These are phyloP conservation scores for Cantharis rufa DNA, from an alignment of 2,888 invertebrate genomes.

Conservation along the genomic window DNA sequence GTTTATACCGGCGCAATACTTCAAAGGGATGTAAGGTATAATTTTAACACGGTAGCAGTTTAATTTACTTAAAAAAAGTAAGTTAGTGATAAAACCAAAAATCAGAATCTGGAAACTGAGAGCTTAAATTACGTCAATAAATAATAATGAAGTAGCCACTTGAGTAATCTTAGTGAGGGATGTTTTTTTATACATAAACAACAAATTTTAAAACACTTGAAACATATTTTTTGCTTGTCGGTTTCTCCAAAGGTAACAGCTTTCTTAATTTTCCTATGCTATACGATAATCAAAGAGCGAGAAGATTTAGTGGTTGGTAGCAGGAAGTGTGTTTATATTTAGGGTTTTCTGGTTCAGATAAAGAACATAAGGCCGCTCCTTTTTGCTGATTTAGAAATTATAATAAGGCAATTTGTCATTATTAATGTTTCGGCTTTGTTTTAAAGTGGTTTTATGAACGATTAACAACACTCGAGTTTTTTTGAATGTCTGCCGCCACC, in stretches of 20 bases:
- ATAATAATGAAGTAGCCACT: not conserved
- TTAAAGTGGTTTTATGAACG: not conserved
- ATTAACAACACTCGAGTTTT: not conserved
- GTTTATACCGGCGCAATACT: constrained; percentile 45
- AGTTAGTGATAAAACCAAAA: not conserved
- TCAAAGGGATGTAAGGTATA: constrained; percentile 47
- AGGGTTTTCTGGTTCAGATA: constrained; percentile 39
- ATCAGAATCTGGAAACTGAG: not conserved
- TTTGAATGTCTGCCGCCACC: not conserved
- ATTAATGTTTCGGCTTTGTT: constrained; percentile 42
- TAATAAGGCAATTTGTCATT: constrained; percentile 54
- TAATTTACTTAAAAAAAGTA: constrained; percentile 4
- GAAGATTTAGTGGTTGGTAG: constrained; percentile 45
- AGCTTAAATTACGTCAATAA: not conserved
- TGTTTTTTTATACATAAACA: not conserved
- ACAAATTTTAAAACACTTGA: not conserved
- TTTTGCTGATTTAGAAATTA: constrained; percentile 50
- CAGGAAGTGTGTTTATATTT: constrained; percentile 49
- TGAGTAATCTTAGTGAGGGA: not conserved
- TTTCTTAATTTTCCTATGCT: constrained; percentile 46
- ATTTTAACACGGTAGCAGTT: constrained; percentile 40
- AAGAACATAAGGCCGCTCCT: constrained; percentile 35
- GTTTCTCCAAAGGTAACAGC: constrained; percentile 27
- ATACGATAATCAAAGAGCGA: constrained; percentile 41
- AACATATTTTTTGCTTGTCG: constrained; percentile 17